These are phyloP conservation scores for Syngnathoides biaculeatus DNA, from an alignment of 2,113 vertebrate species.

Conservation along the genomic window DNA sequence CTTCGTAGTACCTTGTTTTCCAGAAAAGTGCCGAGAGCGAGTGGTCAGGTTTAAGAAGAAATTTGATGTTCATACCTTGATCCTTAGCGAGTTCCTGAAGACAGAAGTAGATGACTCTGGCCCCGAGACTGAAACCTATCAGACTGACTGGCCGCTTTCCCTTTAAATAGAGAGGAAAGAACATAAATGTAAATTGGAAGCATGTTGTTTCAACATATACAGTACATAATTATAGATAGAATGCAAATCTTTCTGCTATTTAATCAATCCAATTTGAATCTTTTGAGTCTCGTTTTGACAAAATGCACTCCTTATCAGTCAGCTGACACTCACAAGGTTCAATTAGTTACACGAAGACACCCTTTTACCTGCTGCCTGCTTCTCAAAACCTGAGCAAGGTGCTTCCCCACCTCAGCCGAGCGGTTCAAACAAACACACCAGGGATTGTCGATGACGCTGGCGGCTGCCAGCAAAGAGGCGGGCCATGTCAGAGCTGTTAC, in stretches of 20 bases:
- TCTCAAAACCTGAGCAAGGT: constrained; percentile 88
- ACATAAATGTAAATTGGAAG: neutral
- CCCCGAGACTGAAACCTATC: constrained; percentile 94
- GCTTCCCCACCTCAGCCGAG: constrained; percentile 91
- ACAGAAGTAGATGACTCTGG: constrained; percentile 96
- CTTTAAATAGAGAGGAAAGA: constrained; percentile 61
- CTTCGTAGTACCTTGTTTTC: neutral
- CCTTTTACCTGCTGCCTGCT: constrained; percentile 84
- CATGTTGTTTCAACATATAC: neutral
- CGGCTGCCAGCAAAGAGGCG: constrained; percentile 81
- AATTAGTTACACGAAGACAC: neutral
- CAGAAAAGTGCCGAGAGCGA: neutral
- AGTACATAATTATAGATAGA: neutral
- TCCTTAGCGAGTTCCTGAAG: constrained; percentile 92
- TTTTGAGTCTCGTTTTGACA: neutral
- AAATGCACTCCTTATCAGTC: too few relatives aligned
- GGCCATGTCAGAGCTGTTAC: constrained; percentile 91
- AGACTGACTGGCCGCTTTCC: constrained; percentile 90
- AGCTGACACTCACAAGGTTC: too few relatives aligned
- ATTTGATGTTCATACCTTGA: constrained; percentile 72
- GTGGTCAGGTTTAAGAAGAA: neutral
- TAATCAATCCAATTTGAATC: neutral
- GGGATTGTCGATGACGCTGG: constrained; percentile 92
- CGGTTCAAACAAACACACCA: constrained; percentile 94
- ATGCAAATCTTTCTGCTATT: neutral